Percentiles rank a stretch among this genome's conserved stretches.
Conservation (phyloP, 1,140 invertebrate species). For the Chironomus striatipennis region DNA sequence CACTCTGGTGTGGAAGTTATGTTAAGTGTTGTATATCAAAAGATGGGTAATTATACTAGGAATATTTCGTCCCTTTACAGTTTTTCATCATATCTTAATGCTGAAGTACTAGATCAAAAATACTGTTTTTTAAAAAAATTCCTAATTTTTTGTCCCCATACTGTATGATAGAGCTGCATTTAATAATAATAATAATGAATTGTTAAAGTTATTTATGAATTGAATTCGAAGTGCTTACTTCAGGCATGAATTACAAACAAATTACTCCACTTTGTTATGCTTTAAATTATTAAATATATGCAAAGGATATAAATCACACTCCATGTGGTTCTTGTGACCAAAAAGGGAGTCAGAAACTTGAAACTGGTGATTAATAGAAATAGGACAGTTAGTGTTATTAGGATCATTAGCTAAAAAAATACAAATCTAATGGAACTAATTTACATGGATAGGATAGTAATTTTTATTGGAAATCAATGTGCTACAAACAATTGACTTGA, state of each 20-base stretch:
- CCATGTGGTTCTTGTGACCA: neutral
- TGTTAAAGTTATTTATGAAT: neutral
- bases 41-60: too few species aligned
- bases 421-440: neutral
- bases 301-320: constrained; percentile 13
- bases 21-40: too few species aligned
- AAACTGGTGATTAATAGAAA: neutral
- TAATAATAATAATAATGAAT: constrained; percentile 3
- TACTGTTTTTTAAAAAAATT: too few species aligned
- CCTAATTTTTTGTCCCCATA: too few species aligned
- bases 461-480: neutral
- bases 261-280: constrained; percentile 13
- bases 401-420: neutral
- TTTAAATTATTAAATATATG: too few species aligned
- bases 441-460: neutral
- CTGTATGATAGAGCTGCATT: constrained; percentile 1
- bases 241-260: neutral
- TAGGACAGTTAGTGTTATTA: neutral
- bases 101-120: too few species aligned
- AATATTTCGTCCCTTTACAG: too few species aligned
- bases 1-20: too few species aligned
- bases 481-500: neutral
- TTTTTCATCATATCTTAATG: too few species aligned
- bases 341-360: neutral
- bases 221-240: too few species aligned